phyloP scores from a whole-genome alignment of 2,113 vertebrate genomes.

The Epinephelus fuscoguttatus region DNA sequence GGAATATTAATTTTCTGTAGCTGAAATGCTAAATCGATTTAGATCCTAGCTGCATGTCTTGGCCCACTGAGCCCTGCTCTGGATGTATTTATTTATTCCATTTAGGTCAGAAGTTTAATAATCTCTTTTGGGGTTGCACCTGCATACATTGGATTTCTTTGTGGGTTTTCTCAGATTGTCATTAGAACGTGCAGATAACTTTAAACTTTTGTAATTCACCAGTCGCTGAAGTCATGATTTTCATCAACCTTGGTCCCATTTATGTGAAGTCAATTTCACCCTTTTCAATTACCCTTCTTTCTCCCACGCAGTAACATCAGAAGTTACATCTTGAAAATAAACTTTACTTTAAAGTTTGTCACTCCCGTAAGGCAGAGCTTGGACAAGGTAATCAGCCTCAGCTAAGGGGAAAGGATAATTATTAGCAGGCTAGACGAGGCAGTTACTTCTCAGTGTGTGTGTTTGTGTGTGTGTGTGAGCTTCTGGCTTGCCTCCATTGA shows the following conservation, averaged over 20 bases:
- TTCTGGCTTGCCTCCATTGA: not conserved
- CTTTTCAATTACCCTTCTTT: not conserved
- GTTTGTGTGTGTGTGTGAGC: constrained; percentile 13
- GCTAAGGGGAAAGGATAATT: no score
- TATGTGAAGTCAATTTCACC: not conserved
- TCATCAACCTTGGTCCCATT: not conserved
- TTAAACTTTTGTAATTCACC: not conserved
- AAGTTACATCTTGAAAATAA: not conserved
- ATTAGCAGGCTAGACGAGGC: no score
- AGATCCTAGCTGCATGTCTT: not conserved
- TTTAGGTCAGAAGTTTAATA: not conserved
- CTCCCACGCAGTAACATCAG: not conserved
- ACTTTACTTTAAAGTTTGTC: not conserved
- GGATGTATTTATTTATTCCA: constrained; percentile 2
- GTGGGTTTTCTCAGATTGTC: constrained; percentile 6
- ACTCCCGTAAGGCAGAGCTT: not conserved
- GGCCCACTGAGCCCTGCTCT: not conserved
- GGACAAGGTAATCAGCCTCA: no score
- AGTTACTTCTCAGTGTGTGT: not conserved
- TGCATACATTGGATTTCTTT: not conserved
- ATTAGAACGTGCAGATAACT: not conserved
- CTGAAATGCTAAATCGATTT: constrained; percentile 8
- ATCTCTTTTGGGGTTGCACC: not conserved
- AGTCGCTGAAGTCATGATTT: not conserved
- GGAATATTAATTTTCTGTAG: not conserved